Percentiles rank a stretch among this genome's conserved stretches.
Conservation (phyloP, 1,140 invertebrate genomes). For the Acyrthosiphon pisum region DNA sequence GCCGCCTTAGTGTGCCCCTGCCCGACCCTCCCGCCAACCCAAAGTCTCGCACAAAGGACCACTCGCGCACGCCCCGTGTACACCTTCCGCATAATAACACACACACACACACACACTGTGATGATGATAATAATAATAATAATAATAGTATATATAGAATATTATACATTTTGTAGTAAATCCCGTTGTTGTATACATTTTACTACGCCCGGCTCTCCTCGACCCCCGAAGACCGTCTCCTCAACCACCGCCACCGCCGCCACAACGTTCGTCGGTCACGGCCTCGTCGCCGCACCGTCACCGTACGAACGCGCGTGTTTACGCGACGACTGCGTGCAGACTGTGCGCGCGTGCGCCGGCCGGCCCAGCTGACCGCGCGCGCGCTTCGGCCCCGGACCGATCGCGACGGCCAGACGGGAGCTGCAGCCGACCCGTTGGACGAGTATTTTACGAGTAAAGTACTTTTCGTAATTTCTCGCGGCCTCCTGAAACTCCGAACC, state of each 20-base stretch:
- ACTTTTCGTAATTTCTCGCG: not conserved
- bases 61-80: conserved; percentile 47
- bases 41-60: conserved; percentile 40
- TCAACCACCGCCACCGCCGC: not conserved
- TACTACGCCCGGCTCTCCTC: conserved; percentile 43
- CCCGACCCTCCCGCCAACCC: not conserved
- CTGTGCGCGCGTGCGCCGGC: not conserved
- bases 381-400: not conserved
- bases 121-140: not conserved
- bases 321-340: not conserved
- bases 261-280: not conserved
- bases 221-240: not conserved
- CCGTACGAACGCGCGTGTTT: conserved; percentile 26
- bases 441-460: too few species aligned
- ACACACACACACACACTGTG: not conserved
- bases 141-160: conserved; percentile 11
- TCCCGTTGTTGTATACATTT: conserved; percentile 53
- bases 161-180: conserved; percentile 42
- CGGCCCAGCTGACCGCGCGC: not conserved
- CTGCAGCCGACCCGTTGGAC: not conserved
- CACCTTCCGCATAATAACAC: conserved; percentile 4
- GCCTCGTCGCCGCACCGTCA: not conserved
- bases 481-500: not conserved
- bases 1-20: not conserved
- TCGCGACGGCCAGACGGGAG: not conserved